phyloP scores from a whole-genome alignment of 2,113 vertebrate species.

The Phylloscopus whistleri region DNA sequence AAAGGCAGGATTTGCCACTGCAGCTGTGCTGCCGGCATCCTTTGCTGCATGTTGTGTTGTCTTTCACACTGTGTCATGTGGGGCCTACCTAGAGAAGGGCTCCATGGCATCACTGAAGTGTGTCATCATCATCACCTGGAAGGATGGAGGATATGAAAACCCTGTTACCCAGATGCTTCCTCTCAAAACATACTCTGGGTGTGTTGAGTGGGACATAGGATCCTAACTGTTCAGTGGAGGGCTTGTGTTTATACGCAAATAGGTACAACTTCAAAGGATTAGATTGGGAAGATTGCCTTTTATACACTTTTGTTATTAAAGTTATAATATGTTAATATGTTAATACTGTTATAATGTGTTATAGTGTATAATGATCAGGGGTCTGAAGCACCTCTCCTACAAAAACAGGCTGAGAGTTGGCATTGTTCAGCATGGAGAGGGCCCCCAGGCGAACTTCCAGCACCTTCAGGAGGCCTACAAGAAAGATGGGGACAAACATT shows the following conservation, averaged over 20 bases:
- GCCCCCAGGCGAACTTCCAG: neutral
- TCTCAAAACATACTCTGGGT: fast-evolving
- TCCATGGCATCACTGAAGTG: neutral
- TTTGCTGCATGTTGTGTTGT: neutral
- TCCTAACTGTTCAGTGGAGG: neutral
- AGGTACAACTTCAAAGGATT: neutral
- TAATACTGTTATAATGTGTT: neutral
- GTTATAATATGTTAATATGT: neutral
- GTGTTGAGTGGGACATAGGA: neutral
- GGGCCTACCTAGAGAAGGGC: neutral
- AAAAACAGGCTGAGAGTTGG: neutral
- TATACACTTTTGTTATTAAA: neutral
- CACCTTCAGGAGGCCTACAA: neutral
- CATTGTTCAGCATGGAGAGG: neutral
- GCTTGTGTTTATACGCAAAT: neutral
- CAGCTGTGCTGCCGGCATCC: neutral
- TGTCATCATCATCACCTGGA: neutral
- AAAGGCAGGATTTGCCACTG: neutral
- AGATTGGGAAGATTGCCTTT: fast-evolving
- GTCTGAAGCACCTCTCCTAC: neutral
- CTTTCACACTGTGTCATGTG: fast-evolving
- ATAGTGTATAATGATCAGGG: neutral
- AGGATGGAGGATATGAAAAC: neutral
- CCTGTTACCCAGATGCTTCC: neutral
- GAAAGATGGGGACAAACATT: neutral